phyloP scores from a whole-genome alignment of 2,888 invertebrate genomes.

The Euproctis similis region DNA sequence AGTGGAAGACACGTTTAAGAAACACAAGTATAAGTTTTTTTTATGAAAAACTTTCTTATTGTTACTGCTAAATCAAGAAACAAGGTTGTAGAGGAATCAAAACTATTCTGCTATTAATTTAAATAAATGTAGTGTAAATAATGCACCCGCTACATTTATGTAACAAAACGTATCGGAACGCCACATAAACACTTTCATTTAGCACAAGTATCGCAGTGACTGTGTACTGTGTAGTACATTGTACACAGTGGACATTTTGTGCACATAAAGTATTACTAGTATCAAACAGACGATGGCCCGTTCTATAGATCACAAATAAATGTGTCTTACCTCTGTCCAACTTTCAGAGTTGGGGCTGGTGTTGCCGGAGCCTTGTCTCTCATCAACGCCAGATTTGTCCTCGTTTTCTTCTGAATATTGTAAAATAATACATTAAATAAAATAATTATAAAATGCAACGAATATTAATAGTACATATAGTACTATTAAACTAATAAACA shows the following conservation, averaged over 20 bases:
- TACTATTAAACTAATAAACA: no score
- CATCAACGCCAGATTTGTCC: constrained; percentile 25
- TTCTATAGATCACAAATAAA: neutral
- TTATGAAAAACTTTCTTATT: no score
- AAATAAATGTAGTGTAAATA: constrained; percentile 3
- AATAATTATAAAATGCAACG: no score
- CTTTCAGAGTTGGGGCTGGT: constrained; percentile 41
- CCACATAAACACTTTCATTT: constrained; percentile 12
- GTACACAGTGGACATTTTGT: constrained; percentile 12
- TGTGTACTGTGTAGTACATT: constrained; percentile 4
- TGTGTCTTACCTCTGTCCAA: constrained; percentile 61
- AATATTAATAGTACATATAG: no score
- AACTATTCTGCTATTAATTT: no score
- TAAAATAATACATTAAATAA: no score
- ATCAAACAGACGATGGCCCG: no score
- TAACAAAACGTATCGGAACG: constrained; percentile 15
- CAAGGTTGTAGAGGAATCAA: no score
- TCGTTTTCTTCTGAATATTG: constrained; percentile 49
- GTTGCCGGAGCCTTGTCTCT: constrained; percentile 17
- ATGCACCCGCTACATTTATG: constrained; percentile 13
- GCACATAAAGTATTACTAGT: no score
- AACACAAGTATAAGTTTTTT: no score
- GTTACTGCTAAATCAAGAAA: no score
- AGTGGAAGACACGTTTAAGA: no score
- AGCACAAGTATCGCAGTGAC: constrained; percentile 21